A percentile compares a stretch with the other conserved stretches of the same genome.
phyloP scores from a whole-genome alignment of 1,140 invertebrate species.

The Caerostris extrusa region DNA sequence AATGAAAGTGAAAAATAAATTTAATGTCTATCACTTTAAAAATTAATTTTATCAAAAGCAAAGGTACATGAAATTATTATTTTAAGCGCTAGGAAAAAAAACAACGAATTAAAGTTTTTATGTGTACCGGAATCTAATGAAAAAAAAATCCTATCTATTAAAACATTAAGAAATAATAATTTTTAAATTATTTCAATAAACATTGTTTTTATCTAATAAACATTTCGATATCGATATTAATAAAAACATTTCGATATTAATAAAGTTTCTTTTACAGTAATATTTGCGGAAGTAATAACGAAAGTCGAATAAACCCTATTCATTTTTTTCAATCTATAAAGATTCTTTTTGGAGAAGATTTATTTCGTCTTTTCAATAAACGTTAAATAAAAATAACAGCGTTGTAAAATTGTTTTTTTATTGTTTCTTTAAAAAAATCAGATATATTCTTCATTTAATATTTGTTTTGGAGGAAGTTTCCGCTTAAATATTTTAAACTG shows the following conservation, averaged over 20 bases:
- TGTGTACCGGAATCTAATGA: background rate
- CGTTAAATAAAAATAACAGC: background rate
- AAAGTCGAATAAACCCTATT: background rate
- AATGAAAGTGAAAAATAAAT: background rate
- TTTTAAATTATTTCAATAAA: background rate
- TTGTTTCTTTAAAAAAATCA: background rate
- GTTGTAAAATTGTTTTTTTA: background rate
- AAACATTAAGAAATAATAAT: background rate
- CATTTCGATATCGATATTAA: background rate
- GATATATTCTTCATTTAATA: background rate
- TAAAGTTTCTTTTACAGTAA: background rate
- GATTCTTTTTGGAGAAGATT: background rate
- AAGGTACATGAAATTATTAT: background rate
- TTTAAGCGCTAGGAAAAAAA: background rate
- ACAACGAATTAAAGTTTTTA: background rate
- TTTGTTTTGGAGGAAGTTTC: background rate
- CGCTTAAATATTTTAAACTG: background rate
- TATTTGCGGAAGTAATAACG: background rate
- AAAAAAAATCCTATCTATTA: background rate
- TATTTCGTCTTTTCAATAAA: background rate
- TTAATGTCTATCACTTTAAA: background rate
- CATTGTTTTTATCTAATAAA: background rate
- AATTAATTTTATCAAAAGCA: background rate
- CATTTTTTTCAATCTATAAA: background rate
- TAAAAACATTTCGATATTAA: background rate